A percentile compares a stretch with the other conserved stretches of the same genome.
Evolutionary conservation across 1,140 invertebrate species (phyloP).

Genomic region (Pinna nobilis): DNA sequence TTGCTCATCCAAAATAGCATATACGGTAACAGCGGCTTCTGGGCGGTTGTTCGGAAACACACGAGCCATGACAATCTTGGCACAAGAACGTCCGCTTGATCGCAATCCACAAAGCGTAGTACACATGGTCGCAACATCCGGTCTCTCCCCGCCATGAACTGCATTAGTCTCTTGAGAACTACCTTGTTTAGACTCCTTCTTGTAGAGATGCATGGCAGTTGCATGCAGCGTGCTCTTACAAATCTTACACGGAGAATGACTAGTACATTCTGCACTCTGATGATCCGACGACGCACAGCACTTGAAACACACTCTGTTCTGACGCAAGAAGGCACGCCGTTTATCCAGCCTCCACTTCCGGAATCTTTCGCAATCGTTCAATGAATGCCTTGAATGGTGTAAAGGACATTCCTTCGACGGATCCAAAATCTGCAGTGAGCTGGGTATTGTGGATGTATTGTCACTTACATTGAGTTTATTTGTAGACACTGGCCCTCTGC

Average conservation of each 20-base stretch:
- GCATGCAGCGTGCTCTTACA: slow-evolving; percentile 19
- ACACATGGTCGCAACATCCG: not conserved
- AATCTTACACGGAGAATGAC: not conserved
- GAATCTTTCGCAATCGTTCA: not conserved
- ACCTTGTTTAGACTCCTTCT: not conserved
- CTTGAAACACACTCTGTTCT: slow-evolving; percentile 13
- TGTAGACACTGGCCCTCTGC: too few species aligned
- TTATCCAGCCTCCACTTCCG: slow-evolving; percentile 5
- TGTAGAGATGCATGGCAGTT: slow-evolving; percentile 2
- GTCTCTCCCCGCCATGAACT: slow-evolving; percentile 20
- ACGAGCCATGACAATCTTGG: slow-evolving; percentile 24
- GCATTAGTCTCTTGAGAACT: not conserved
- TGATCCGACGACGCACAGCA: slow-evolving; percentile 27
- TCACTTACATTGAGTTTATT: too few species aligned
- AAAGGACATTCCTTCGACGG: too few species aligned
- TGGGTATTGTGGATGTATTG: too few species aligned
- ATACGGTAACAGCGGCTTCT: not conserved
- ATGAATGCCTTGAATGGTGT: not conserved
- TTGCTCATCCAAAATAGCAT: slow-evolving; percentile 22
- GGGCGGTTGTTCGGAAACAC: slow-evolving; percentile 6
- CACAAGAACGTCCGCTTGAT: slow-evolving; percentile 11
- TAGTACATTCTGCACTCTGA: slow-evolving; percentile 1
- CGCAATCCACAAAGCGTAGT: not conserved
- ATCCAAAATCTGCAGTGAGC: too few species aligned
- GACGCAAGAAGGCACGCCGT: not conserved